Evolutionary conservation across 2,113 vertebrate species (phyloP), one percentile per base, ranked within the genome.

Genomic region (Heterotilapia buettikoferi): DNA sequence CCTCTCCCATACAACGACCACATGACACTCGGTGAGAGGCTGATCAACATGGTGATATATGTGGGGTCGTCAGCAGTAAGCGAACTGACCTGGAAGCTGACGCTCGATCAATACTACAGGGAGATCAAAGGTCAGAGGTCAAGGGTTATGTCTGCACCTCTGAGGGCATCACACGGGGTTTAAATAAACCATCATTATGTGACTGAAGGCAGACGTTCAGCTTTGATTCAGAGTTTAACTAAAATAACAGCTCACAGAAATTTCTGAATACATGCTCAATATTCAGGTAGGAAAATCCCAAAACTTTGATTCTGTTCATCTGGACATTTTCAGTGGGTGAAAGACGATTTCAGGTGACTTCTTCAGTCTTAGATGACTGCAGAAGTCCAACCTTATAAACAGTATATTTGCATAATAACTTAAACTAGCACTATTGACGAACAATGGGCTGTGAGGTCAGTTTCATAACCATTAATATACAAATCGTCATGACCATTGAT

Each of bases 1-100:
- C 78, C 86, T 12, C 82, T 90, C 21, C 33, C 82, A 0, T 87
- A 85, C 45, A n/a, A 53, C 3, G 91, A 92, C 53, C 68, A 3
- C 9, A 92, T 92, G 91, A 85, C 82, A 2, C 87, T 90, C 14
- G 2, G 9, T 3, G 84, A 92, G 57, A 14, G 89, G 33, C 31
- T 90, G 68, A 40, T 40, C 43, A 91, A 73, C 53, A 6, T 7
- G 4, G 2, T 83, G 11, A 76, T 11, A 1, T 89, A 85, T 12
- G 5, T 26, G 1, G 7, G 12, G 5, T 8, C 6, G 3, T 89
- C 89, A 7, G 36, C 9, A 3, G 2, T 78, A 13, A 31, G 36
- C 0, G 54, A 87, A 13, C 0, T 47, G 13, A 10, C 63, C 36
- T 89, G 87, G 89, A 80, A 31, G 9, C 16, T 50, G 9, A 33